Evolutionary conservation across 2,888 invertebrate genomes (phyloP).

Genomic region (Dasypolia templi): DNA sequence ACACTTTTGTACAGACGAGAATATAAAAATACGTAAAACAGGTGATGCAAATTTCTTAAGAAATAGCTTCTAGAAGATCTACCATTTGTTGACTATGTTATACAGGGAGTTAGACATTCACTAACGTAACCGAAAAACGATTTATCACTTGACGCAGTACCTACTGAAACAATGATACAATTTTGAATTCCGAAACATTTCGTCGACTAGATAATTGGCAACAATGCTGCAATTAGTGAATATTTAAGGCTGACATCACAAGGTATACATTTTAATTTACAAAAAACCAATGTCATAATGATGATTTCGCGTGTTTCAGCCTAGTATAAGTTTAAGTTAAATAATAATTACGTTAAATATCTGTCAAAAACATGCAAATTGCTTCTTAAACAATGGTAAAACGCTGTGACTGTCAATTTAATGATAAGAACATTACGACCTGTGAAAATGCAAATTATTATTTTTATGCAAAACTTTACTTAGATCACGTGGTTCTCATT

Average conservation of each 20-base stretch:
- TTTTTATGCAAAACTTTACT: not conserved
- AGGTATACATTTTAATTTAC: conserved; percentile 2
- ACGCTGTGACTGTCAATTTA: conserved; percentile 6
- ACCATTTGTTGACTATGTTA: too few species aligned
- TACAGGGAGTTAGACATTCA: not conserved
- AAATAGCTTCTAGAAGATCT: too few species aligned
- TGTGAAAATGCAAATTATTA: conserved; percentile 16
- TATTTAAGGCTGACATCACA: conserved; percentile 8
- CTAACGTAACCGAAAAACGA: not conserved
- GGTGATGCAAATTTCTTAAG: not conserved
- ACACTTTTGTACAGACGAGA: not conserved
- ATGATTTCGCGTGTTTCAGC: conserved; percentile 30
- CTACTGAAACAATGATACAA: not conserved
- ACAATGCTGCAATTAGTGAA: conserved; percentile 9
- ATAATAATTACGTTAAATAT: conserved; percentile 23
- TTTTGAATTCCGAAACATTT: conserved; percentile 10
- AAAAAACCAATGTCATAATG: conserved; percentile 26
- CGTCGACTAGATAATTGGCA: conserved; percentile 2
- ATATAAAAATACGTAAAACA: not conserved
- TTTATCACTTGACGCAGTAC: not conserved
- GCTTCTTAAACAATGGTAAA: conserved; percentile 9
- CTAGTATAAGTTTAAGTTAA: not conserved
- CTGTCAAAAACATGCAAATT: conserved; percentile 16
- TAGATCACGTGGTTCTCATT: not conserved
- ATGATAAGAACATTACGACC: not conserved